Conservation (phyloP, 2,888 invertebrate species). For the Lepidochrysops patricia region DNA sequence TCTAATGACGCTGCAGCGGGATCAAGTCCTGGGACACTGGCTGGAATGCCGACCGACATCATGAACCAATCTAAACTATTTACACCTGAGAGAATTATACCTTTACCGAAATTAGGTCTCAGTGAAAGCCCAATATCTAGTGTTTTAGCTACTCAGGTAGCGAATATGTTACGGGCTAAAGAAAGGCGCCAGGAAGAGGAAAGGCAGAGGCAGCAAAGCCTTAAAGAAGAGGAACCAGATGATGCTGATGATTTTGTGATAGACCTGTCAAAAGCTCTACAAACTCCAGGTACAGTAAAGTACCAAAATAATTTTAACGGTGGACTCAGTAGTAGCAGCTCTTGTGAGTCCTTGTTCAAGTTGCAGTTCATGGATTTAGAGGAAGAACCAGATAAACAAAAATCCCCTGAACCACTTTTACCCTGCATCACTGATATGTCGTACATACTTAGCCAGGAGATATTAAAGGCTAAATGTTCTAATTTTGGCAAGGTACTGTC, state of each 20-base stretch:
- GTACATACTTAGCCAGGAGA: slow-evolving; percentile 40
- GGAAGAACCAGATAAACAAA: slow-evolving; percentile 20
- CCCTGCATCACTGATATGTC: slow-evolving; percentile 49
- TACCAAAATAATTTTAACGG: slow-evolving; percentile 22
- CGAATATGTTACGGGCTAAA: slow-evolving; percentile 57
- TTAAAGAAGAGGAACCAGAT: slow-evolving; percentile 37
- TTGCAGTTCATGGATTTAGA: slow-evolving; percentile 32
- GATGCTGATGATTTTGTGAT: slow-evolving; percentile 43
- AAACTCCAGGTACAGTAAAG: slow-evolving; percentile 28
- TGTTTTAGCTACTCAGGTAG: slow-evolving; percentile 47
- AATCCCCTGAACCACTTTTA: slow-evolving; percentile 31
- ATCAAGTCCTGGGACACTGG: not conserved
- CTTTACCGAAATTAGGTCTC: slow-evolving; percentile 38
- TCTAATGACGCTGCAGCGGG: slow-evolving; percentile 23
- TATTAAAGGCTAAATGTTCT: slow-evolving; percentile 42
- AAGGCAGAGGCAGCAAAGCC: slow-evolving; percentile 34
- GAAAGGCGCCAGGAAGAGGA: slow-evolving; percentile 43
- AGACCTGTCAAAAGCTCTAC: slow-evolving; percentile 48
- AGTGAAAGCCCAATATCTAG: slow-evolving; percentile 39
- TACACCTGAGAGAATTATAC: slow-evolving; percentile 36
- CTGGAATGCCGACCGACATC: not conserved
- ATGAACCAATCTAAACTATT: slow-evolving; percentile 33
- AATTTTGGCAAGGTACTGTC: slow-evolving; percentile 51
- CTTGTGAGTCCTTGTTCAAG: slow-evolving; percentile 43
- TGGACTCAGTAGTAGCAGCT: slow-evolving; percentile 37